Evolutionary conservation across 2,113 vertebrate genomes (phyloP).

Genomic region (Corythoichthys intestinalis): DNA sequence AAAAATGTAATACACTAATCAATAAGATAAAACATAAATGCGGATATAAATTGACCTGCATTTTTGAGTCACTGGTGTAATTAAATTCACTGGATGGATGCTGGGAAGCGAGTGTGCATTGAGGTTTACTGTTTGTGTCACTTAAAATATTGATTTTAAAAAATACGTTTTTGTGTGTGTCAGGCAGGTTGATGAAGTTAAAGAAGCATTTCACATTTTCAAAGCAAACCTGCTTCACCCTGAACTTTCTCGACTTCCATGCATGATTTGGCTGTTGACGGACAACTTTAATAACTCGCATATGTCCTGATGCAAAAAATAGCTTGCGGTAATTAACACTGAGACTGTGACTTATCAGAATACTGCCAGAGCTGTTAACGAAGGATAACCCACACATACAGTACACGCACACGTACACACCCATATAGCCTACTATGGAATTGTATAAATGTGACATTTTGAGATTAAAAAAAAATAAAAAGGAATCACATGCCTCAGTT

Average conservation of each 20-base stretch:
- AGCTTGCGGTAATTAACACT: neutral
- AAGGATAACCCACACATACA: neutral
- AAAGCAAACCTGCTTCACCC: neutral
- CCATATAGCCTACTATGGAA: neutral
- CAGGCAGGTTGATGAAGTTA: neutral
- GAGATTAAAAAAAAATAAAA: neutral
- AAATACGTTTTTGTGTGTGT: no score
- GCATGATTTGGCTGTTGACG: neutral
- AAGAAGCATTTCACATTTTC: neutral
- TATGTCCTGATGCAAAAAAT: slow-evolving; percentile 1
- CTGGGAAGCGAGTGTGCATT: neutral
- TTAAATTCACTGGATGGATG: neutral
- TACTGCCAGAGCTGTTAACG: slow-evolving; percentile 2
- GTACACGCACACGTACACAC: neutral
- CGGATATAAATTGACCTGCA: neutral
- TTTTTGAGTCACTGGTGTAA: no score
- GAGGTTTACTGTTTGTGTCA: neutral
- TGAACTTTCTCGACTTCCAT: neutral
- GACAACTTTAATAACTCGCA: neutral
- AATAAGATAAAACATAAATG: neutral
- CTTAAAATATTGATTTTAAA: no score
- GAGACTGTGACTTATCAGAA: neutral
- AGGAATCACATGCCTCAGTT: neutral
- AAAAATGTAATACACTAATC: neutral
- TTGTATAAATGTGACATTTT: neutral